Conservation (phyloP, 2,888 invertebrate genomes). For the Noctua janthina region DNA sequence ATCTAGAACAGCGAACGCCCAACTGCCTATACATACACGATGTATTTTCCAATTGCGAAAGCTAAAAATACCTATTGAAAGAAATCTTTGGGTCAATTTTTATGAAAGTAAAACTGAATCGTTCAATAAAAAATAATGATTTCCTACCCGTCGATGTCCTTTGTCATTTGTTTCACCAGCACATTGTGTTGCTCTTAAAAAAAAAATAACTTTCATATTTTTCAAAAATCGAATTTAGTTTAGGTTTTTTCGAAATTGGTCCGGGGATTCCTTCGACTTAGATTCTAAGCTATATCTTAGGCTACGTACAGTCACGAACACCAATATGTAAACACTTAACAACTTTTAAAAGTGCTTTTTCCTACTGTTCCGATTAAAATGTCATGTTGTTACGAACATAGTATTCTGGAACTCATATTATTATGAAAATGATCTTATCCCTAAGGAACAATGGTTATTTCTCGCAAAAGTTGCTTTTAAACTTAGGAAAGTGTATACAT, state of each 20-base stretch:
- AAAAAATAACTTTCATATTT: neutral
- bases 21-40: neutral
- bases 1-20: constrained; percentile 29
- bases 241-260: neutral
- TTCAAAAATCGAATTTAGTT: neutral
- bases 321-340: no score
- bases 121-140: neutral
- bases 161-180: neutral
- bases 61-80: neutral
- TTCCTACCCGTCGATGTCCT: no score
- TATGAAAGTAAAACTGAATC: neutral
- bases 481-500: no score
- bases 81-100: neutral
- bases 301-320: neutral
- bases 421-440: no score
- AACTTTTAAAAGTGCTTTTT: no score
- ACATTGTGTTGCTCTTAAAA: neutral
- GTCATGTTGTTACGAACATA: no score
- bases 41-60: neutral
- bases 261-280: neutral
- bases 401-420: no score
- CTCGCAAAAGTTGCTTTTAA: no score
- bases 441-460: no score
- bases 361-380: no score
- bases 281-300: neutral